Base-by-base conservation (phyloP, 2,888 invertebrate species). In the Ophion slaviceki region DNA sequence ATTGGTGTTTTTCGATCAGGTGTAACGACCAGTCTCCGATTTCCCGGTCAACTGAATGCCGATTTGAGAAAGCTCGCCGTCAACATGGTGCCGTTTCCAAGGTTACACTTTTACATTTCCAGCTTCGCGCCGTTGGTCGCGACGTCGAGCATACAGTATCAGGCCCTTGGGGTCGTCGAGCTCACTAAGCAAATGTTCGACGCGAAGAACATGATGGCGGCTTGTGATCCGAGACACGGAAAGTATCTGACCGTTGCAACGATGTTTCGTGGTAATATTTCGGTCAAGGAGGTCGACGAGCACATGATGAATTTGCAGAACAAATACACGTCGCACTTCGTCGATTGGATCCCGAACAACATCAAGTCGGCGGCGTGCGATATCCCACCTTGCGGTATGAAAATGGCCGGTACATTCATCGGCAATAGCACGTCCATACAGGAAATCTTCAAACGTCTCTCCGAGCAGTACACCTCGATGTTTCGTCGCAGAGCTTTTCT, bases 191-290 rank as follows among this genome's bases (percentile, higher is more conserved):
- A 86, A 78, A 86, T 86, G 86, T 86, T 86, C 28, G 86, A 85
- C 7, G 17, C 85, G 20, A 85, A 82, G 17, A 86, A 86, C 68
- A 86, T 86, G 85, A 86, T 86, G 86, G 79, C 80, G 8, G 86
- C 84, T 20, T 86, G 86, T 47, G 79, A 86, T 80, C 86, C 86
- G 1, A 74, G 71, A 20, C 67, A 74, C 80, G 86, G 86, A 57
- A 83, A 75, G 10, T 83, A 83, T 75, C 59, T 83, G n/a, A 83
- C 83, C 2, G 79, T 72, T 67, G 83, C 79, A 11, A 75, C 83
- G 47, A 83, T 83, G 4, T 83, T 79, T 20, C 83, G 83, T 14
- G 83, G 83, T 5, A 79, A 68, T 32, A 28, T 83, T n/a, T 79
- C 83, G 24, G 66, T 79, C 24, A 83, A 79, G 57, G 75, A 83